Conservation (phyloP, 2,888 invertebrate species). For the Hydriomena furcata region DNA sequence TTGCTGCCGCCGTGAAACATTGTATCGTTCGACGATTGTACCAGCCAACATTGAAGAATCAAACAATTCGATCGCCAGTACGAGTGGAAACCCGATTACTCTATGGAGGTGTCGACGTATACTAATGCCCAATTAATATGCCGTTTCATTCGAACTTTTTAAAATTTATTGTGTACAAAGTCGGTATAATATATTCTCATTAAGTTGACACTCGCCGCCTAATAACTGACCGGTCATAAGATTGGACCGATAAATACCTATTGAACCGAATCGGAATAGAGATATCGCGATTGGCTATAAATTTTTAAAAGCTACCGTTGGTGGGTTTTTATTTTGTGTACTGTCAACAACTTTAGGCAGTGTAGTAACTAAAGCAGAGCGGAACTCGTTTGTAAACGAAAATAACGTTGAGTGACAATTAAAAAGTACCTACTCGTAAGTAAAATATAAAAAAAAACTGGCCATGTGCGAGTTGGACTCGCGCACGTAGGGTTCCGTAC, state of each 20-base stretch:
- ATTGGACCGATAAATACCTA: conserved; percentile 71
- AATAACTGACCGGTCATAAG: conserved; percentile 73
- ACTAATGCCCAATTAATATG: conserved; percentile 81
- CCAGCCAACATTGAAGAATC: neutral
- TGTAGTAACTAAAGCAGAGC: neutral
- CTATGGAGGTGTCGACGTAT: conserved; percentile 64
- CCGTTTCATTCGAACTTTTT: conserved; percentile 70
- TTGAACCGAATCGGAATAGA: conserved; percentile 43
- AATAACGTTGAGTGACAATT: neutral
- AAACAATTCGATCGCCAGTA: neutral
- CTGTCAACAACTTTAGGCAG: conserved; percentile 5
- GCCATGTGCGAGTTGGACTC: too few species aligned
- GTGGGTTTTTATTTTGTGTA: conserved; percentile 3
- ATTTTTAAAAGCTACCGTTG: conserved; percentile 26
- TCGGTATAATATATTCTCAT: conserved; percentile 78
- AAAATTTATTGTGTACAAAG: conserved; percentile 73
- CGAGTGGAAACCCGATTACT: conserved; percentile 1
- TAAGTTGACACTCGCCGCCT: conserved; percentile 76
- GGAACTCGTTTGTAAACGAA: neutral
- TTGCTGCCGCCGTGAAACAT: neutral
- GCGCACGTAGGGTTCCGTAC: too few species aligned
- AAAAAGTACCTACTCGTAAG: too few species aligned
- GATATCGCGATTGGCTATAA: conserved; percentile 42
- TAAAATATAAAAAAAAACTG: too few species aligned
- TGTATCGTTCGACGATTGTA: neutral